A percentile compares a stretch with the other conserved stretches of the same genome.
Evolutionary conservation across 2,888 invertebrate species (phyloP).

Genomic region (Phania funesta): DNA sequence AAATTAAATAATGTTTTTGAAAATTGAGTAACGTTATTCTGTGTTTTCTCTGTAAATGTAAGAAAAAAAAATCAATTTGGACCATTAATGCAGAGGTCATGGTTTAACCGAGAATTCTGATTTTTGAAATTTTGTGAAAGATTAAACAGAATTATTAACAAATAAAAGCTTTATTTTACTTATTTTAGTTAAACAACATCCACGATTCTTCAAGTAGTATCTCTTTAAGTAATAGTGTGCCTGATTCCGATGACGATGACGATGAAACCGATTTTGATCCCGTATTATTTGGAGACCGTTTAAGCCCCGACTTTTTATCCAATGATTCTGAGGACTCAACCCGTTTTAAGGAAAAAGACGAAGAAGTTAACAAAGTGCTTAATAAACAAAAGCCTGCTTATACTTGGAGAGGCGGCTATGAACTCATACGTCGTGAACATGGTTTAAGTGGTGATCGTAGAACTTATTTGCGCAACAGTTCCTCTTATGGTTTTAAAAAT

Average conservation of each 20-base stretch:
- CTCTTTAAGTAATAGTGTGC: conserved; percentile 16
- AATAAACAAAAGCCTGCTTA: conserved; percentile 75
- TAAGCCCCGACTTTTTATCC: conserved; percentile 43
- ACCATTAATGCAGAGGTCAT: too few relatives aligned
- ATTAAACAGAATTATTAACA: too few relatives aligned
- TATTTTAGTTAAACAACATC: conserved; percentile 8
- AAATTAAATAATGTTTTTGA: too few relatives aligned
- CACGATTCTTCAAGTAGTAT: conserved; percentile 11
- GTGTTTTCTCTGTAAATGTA: too few relatives aligned
- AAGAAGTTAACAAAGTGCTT: conserved; percentile 69
- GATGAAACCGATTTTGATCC: conserved; percentile 58
- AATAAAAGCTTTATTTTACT: background rate
- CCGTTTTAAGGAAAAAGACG: conserved; percentile 55
- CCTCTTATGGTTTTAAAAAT: conserved; percentile 82
- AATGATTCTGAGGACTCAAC: conserved; percentile 50
- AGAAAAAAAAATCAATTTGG: too few relatives aligned
- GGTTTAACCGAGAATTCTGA: too few relatives aligned
- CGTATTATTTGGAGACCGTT: conserved; percentile 33
- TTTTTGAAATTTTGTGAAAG: too few relatives aligned
- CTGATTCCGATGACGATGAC: conserved; percentile 49
- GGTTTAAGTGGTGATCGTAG: conserved; percentile 70
- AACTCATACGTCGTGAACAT: conserved; percentile 77
- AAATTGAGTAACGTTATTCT: too few relatives aligned
- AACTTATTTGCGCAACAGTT: conserved; percentile 66
- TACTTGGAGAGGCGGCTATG: conserved; percentile 72